phyloP scores from a whole-genome alignment of 1,140 invertebrate species.

The Amphibalanus amphitrite region DNA sequence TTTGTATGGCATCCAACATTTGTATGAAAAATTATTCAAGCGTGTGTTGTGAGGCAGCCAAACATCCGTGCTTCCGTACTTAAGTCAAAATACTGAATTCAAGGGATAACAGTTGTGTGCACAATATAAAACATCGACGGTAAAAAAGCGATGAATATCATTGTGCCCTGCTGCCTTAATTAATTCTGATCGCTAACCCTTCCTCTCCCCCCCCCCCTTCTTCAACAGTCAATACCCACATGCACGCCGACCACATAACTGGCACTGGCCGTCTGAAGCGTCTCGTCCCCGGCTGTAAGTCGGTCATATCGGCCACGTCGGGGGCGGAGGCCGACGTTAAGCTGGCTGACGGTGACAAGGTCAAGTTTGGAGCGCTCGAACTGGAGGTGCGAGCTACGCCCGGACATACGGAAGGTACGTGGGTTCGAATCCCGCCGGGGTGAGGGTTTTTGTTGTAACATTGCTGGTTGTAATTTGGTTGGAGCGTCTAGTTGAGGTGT shows the following conservation, averaged over 20 bases:
- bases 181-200: background rate
- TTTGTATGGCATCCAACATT: too few relatives aligned
- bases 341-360: conserved; percentile 48
- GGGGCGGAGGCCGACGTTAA: conserved; percentile 72
- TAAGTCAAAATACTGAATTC: too few relatives aligned
- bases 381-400: conserved; percentile 66
- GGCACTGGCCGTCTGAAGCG: conserved; percentile 79
- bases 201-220: conserved; percentile 11
- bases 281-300: conserved; percentile 51
- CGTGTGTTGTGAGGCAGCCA: too few relatives aligned
- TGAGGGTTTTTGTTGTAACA: background rate
- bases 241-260: conserved; percentile 97
- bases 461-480: background rate
- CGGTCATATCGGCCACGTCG: conserved; percentile 61
- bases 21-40: too few relatives aligned
- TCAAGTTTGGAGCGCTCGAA: conserved; percentile 48
- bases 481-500: conserved; percentile 2
- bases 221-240: conserved; percentile 81
- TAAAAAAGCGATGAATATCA: too few relatives aligned
- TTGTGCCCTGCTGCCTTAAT: too few relatives aligned
- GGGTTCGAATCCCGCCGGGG: background rate
- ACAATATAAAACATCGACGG: too few relatives aligned
- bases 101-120: too few relatives aligned
- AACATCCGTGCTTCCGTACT: too few relatives aligned
- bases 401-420: conserved; percentile 80